phyloP scores from a whole-genome alignment of 2,797 vertebrate genomes.

The Gastrophryne carolinensis region DNA sequence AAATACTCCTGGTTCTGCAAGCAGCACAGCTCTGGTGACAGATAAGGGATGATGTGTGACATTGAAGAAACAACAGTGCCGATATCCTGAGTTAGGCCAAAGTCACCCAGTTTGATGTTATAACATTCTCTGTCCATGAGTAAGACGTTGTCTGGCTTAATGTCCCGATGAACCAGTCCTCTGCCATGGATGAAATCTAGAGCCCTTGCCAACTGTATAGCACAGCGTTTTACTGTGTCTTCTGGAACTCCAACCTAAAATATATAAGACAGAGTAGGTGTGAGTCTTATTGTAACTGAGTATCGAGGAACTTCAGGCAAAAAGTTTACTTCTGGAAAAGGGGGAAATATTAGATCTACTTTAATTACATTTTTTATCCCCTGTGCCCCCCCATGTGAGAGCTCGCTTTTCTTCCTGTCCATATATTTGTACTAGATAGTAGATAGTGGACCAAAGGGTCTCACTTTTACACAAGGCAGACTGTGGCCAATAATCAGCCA shows the following conservation, averaged over 20 bases:
- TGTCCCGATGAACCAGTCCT: slow-evolving; percentile 4
- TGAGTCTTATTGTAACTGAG: no score
- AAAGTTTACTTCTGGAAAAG: no score
- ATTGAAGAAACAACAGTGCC: not conserved
- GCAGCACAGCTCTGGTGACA: not conserved
- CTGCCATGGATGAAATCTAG: not conserved
- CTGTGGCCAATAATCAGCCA: no score
- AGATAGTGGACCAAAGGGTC: no score
- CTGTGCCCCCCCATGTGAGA: no score
- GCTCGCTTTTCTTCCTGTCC: no score
- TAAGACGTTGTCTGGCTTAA: slow-evolving; percentile 3
- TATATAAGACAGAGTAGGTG: not conserved
- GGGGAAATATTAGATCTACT: no score
- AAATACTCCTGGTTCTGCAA: not conserved
- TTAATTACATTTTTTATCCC: no score
- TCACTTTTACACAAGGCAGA: no score
- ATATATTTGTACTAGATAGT: no score
- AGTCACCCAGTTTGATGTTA: not conserved
- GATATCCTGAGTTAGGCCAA: not conserved
- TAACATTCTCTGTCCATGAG: slow-evolving; percentile 15
- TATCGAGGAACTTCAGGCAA: no score
- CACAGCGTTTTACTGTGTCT: not conserved
- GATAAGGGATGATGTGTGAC: slow-evolving; percentile 14
- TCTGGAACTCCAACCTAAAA: slow-evolving; percentile 3
- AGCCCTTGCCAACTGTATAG: not conserved